Evolutionary conservation across 2,888 invertebrate species (phyloP).

Genomic region (Meteorus cinctellus): DNA sequence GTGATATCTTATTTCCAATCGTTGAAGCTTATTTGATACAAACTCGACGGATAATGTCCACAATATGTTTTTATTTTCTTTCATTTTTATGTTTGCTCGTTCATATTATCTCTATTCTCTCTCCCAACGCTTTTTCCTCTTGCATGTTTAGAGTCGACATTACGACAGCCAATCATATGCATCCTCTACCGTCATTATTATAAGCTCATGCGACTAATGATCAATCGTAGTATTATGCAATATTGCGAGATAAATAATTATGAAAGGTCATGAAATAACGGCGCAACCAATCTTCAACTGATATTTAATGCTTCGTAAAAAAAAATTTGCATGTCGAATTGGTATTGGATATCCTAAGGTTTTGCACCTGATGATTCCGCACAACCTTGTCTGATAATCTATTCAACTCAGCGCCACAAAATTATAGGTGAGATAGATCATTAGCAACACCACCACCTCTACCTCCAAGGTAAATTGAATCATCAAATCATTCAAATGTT

Average conservation of each 20-base stretch:
- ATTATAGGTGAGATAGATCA: background rate
- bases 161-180: too few relatives aligned
- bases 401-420: background rate
- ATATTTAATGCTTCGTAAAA: background rate
- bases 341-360: background rate
- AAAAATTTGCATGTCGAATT: background rate
- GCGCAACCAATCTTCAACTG: background rate
- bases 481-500: background rate
- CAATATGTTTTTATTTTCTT: background rate
- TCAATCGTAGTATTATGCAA: constrained; percentile 45
- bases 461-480: background rate
- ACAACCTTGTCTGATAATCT: background rate
- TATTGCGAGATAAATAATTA: constrained; percentile 46
- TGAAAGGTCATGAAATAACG: constrained; percentile 46
- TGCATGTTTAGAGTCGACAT: too few relatives aligned
- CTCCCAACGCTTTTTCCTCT: background rate
- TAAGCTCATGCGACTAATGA: constrained; percentile 38
- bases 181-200: background rate
- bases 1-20: constrained; percentile 27
- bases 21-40: background rate
- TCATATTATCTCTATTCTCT: background rate
- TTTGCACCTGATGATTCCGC: constrained; percentile 5
- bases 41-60: constrained; percentile 20
- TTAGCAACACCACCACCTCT: background rate
- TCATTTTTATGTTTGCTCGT: constrained; percentile 3